A percentile compares a stretch with the other conserved stretches of the same genome.
Evolutionary conservation across 2,113 vertebrate species (phyloP).

Genomic region (Canis aureus): DNA sequence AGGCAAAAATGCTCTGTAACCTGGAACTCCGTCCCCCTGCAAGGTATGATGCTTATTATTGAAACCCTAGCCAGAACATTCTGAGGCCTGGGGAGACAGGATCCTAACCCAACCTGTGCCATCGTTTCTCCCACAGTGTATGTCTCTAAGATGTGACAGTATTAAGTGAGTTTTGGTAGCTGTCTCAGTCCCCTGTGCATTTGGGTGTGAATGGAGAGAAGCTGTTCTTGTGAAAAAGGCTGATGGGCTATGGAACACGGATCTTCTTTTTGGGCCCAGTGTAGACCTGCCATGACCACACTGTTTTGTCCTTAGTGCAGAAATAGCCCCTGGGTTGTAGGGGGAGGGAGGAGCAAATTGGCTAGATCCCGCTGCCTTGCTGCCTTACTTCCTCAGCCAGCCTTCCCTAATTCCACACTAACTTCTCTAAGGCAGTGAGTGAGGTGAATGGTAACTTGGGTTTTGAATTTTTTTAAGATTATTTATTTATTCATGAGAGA

Average conservation of each 20-base stretch:
- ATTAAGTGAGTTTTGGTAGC: neutral
- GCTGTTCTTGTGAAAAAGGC: neutral
- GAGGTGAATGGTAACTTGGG: neutral
- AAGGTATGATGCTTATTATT: neutral
- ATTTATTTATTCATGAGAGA: too few species aligned
- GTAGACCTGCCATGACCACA: neutral
- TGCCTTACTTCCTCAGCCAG: neutral
- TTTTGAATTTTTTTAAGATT: neutral
- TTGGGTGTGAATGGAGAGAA: neutral
- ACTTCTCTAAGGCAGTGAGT: neutral
- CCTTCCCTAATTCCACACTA: neutral
- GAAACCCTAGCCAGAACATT: neutral
- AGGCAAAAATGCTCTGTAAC: neutral
- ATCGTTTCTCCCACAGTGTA: neutral
- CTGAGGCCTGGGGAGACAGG: neutral
- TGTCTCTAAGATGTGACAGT: neutral
- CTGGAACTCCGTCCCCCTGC: neutral
- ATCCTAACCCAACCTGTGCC: neutral
- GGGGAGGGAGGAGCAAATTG: neutral
- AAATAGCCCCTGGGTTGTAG: neutral
- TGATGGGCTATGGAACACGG: neutral
- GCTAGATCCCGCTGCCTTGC: neutral
- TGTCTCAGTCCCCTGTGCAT: neutral
- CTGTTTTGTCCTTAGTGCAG: neutral
- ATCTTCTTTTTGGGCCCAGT: neutral